Evolutionary conservation across 1,140 invertebrate genomes (phyloP).

Genomic region (Cherax quadricarinatus): DNA sequence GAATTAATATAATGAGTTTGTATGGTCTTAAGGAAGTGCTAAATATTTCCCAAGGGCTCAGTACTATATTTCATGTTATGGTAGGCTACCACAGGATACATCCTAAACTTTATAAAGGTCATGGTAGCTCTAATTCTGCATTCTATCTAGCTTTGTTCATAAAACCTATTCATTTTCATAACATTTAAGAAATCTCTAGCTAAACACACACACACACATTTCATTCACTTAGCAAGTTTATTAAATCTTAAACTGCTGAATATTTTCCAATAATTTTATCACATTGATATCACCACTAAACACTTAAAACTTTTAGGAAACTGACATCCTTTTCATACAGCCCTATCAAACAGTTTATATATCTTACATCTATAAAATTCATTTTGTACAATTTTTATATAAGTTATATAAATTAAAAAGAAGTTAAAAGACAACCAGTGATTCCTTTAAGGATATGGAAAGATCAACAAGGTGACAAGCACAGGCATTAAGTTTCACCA

Average conservation of each 20-base stretch:
- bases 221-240: not conserved
- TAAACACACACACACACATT: not conserved
- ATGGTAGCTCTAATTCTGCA: constrained; percentile 11
- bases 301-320: constrained; percentile 1
- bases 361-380: not conserved
- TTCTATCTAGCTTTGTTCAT: not conserved
- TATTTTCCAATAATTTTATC: not conserved
- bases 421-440: not conserved
- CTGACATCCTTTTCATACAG: not conserved
- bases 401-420: too few species aligned
- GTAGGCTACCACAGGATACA: constrained; percentile 33
- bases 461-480: not conserved
- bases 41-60: constrained; percentile 34
- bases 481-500: not conserved
- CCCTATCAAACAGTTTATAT: not conserved
- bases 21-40: constrained; percentile 35
- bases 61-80: constrained; percentile 20
- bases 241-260: not conserved
- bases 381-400: not conserved
- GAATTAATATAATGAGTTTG: not conserved
- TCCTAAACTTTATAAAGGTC: not conserved
- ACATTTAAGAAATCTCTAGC: not conserved
- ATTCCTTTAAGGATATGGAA: not conserved
- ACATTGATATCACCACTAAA: not conserved
- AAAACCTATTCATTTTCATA: constrained; percentile 4